phyloP scores from a whole-genome alignment of 2,888 invertebrate genomes.

The Ophioninae sp. region DNA sequence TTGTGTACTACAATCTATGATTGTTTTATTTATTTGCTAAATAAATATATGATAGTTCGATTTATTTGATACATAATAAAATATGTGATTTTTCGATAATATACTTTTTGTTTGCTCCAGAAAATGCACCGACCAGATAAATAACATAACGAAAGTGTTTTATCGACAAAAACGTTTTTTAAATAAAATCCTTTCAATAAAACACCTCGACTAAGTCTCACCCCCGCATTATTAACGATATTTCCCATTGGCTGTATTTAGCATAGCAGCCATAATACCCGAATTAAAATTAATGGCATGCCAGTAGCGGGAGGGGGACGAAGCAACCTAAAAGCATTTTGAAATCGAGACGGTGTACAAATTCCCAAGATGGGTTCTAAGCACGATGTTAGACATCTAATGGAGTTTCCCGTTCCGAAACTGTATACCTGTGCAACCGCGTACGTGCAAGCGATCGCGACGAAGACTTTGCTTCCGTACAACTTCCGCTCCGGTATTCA shows the following conservation, averaged over 20 bases:
- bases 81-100: too few relatives aligned
- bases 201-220: not conserved
- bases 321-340: not conserved
- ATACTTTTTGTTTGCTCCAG: too few relatives aligned
- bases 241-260: not conserved
- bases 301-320: not conserved
- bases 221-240: not conserved
- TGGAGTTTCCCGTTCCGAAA: constrained; percentile 11
- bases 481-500: constrained; percentile 16
- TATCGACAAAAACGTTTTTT: too few relatives aligned
- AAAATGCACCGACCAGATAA: too few relatives aligned
- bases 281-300: constrained; percentile 9
- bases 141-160: too few relatives aligned
- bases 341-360: not conserved
- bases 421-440: not conserved
- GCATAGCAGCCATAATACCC: not conserved
- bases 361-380: constrained; percentile 15
- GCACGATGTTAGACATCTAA: constrained; percentile 2
- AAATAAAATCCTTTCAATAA: not conserved
- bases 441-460: not conserved
- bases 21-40: too few relatives aligned
- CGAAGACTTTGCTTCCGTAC: not conserved
- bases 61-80: too few relatives aligned
- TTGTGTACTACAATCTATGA: too few relatives aligned
- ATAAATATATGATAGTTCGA: too few relatives aligned